A percentile compares a stretch with the other conserved stretches of the same genome.
Conservation (phyloP, 1,140 invertebrate species). For the Pteromalus puparum region DNA sequence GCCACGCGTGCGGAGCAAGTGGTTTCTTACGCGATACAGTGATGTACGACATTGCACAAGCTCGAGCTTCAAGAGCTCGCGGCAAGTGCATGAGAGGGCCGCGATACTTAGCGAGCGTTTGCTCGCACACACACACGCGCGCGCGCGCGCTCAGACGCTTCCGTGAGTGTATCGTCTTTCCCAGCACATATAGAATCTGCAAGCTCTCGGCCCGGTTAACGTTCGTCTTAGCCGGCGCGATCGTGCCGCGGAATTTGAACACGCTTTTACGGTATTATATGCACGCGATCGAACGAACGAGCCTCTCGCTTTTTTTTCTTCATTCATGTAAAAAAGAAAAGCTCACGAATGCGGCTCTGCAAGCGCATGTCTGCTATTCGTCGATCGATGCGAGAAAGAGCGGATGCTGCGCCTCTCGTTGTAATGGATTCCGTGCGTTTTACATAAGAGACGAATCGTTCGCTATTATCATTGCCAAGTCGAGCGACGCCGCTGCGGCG, state of each 20-base stretch:
- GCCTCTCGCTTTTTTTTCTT: not conserved
- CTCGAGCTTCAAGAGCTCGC: not conserved
- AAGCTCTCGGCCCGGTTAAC: conserved; percentile 30
- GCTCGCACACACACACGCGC: not conserved
- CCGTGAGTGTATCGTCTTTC: not conserved
- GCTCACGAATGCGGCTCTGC: too few relatives aligned
- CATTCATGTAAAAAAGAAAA: not conserved
- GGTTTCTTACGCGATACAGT: conserved; percentile 34
- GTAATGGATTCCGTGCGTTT: too few relatives aligned
- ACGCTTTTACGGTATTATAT: conserved; percentile 43
- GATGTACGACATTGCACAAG: conserved; percentile 23
- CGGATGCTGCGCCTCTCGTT: too few relatives aligned
- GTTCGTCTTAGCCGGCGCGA: conserved; percentile 13
- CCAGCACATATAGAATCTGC: not conserved
- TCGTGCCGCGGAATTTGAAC: conserved; percentile 41
- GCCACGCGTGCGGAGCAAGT: conserved; percentile 19
- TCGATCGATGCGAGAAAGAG: too few relatives aligned
- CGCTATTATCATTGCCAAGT: too few relatives aligned
- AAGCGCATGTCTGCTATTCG: too few relatives aligned
- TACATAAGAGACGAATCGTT: too few relatives aligned
- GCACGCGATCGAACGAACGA: conserved; percentile 26
- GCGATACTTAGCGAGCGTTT: conserved; percentile 28
- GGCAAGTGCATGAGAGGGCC: not conserved
- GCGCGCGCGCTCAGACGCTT: not conserved
- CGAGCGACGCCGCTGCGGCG: too few relatives aligned